Evolutionary conservation across 2,113 vertebrate species (phyloP).

Genomic region (Bufo gargarizans): DNA sequence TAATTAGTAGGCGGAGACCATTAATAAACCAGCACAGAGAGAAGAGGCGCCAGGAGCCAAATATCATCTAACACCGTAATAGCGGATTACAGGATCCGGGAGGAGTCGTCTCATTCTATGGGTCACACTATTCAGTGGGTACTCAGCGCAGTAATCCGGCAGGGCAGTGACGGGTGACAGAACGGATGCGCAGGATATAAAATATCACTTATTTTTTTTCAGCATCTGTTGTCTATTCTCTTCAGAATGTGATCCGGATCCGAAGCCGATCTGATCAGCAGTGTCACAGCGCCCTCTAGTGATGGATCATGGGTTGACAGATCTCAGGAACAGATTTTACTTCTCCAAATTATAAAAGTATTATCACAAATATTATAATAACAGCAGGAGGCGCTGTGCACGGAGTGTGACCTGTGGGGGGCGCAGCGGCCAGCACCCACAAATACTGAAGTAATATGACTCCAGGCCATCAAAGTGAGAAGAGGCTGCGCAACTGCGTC

Average conservation of each 20-base stretch:
- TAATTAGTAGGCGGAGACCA: background rate
- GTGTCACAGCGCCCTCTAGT: background rate
- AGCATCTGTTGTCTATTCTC: background rate
- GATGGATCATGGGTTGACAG: background rate
- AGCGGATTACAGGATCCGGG: background rate
- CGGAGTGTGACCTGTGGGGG: too few relatives aligned
- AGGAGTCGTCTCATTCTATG: background rate
- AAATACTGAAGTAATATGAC: too few relatives aligned
- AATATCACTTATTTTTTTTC: background rate
- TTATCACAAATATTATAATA: too few relatives aligned
- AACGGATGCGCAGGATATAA: background rate
- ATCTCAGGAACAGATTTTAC: background rate
- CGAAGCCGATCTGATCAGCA: background rate
- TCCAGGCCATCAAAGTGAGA: too few relatives aligned
- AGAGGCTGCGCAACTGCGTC: too few relatives aligned
- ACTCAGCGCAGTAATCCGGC: background rate
- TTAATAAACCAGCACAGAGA: background rate
- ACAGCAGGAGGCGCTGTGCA: too few relatives aligned
- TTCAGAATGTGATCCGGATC: background rate
- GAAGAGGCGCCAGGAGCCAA: background rate
- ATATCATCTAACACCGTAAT: background rate
- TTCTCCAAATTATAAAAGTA: too few relatives aligned
- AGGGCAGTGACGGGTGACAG: background rate
- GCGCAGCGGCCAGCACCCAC: too few relatives aligned
- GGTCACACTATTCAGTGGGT: background rate